A percentile compares a stretch with the other conserved stretches of the same genome.
Evolutionary conservation across 2,888 invertebrate genomes (phyloP).

Genomic region (Blastobasis lacticolella): DNA sequence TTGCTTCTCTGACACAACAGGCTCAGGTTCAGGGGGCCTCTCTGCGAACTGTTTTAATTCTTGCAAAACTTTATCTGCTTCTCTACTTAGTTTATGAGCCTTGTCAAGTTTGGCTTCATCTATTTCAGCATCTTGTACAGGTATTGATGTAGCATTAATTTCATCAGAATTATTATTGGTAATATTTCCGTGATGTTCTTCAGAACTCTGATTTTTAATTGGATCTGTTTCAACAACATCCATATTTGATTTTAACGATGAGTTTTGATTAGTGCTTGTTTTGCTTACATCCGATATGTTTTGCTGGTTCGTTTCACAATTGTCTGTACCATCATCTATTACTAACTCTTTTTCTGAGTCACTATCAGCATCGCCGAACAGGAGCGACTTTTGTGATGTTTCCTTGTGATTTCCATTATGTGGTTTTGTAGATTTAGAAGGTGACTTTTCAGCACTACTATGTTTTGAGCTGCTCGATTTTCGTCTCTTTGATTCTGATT

Average conservation of each 20-base stretch:
- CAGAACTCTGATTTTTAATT: not conserved
- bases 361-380: constrained; percentile 26
- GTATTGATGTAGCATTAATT: not conserved
- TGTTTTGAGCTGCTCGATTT: not conserved
- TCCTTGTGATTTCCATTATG: constrained; percentile 3
- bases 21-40: constrained; percentile 39
- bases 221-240: no score
- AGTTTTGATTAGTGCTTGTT: no score
- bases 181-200: not conserved
- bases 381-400: constrained; percentile 9
- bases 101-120: constrained; percentile 42
- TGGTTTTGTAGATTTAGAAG: constrained; percentile 4
- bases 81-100: constrained; percentile 44
- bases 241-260: no score
- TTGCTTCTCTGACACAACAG: constrained; percentile 16
- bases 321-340: constrained; percentile 35
- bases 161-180: constrained; percentile 5
- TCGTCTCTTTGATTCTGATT: not conserved
- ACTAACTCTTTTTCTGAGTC: constrained; percentile 48
- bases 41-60: constrained; percentile 29
- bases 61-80: constrained; percentile 36
- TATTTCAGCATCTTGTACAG: constrained; percentile 5
- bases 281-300: no score
- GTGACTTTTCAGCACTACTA: constrained; percentile 8
- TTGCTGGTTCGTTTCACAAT: no score